phyloP scores from a whole-genome alignment of 2,888 invertebrate species.

The Neocrepidodera transversa region DNA sequence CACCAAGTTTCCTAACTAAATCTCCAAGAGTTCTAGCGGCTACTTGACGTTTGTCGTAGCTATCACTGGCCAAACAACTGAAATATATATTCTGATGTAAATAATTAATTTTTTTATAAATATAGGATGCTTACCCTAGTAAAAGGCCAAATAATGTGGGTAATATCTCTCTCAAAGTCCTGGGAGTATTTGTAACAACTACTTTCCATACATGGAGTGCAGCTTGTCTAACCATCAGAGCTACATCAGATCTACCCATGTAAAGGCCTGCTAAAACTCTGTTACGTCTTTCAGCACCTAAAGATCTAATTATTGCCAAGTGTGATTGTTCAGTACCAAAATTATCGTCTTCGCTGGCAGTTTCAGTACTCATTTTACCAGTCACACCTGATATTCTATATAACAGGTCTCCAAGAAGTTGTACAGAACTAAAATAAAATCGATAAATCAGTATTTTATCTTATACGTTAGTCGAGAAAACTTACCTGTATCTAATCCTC shows the following conservation, averaged over 20 bases:
- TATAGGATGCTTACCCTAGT: conserved; percentile 66
- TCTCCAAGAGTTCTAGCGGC: conserved; percentile 97
- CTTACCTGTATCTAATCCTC: conserved; percentile 81
- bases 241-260: conserved; percentile 97
- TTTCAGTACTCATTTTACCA: conserved; percentile 99
- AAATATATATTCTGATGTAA: too few species aligned
- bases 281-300: conserved; percentile 87
- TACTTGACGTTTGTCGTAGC: conserved; percentile 91
- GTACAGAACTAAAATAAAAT: conserved; percentile 78
- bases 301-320: conserved; percentile 84
- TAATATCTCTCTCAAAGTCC: conserved; percentile 94
- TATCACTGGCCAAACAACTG: conserved; percentile 89
- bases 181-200: conserved; percentile 96
- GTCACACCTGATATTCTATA: conserved; percentile 97
- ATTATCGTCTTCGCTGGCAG: conserved; percentile 97
- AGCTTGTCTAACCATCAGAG: conserved; percentile 92
- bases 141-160: conserved; percentile 92
- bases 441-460: background rate
- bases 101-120: too few species aligned
- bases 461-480: background rate
- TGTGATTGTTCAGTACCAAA: conserved; percentile 98
- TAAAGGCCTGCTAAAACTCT: conserved; percentile 93
- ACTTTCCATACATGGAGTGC: conserved; percentile 99
- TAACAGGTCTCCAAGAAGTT: conserved; percentile 91
- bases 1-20: conserved; percentile 95